phyloP scores from a whole-genome alignment of 2,888 invertebrate species.

The Pedicia rivosa region DNA sequence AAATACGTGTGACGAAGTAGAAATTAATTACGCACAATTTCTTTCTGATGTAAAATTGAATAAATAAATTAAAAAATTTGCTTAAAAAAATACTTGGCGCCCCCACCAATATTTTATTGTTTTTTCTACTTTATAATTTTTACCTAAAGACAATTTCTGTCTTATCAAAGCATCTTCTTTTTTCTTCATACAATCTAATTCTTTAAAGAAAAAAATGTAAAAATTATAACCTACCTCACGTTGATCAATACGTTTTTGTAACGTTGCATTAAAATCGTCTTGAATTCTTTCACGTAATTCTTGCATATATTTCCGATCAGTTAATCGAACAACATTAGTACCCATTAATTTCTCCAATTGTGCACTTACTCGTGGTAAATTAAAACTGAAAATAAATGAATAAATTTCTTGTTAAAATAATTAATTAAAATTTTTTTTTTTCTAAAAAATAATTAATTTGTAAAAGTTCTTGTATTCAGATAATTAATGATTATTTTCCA shows the following conservation, averaged over 20 bases:
- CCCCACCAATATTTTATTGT: no score
- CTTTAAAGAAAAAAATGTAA: not conserved
- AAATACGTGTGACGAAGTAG: no score
- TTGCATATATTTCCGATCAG: conserved; percentile 47
- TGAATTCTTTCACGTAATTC: conserved; percentile 38
- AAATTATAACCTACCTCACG: conserved; percentile 32
- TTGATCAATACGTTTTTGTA: conserved; percentile 37
- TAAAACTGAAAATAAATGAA: no score
- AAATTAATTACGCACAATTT: no score
- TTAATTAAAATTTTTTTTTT: no score
- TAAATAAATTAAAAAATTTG: no score
- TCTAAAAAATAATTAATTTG: no score
- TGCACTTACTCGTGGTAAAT: conserved; percentile 29
- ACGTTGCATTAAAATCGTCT: conserved; percentile 39
- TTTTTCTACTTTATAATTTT: not conserved
- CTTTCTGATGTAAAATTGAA: no score
- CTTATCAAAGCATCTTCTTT: not conserved
- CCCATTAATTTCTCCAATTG: conserved; percentile 30
- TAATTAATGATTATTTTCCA: no score
- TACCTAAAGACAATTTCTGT: not conserved
- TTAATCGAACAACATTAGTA: conserved; percentile 41
- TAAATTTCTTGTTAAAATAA: no score
- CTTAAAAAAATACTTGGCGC: no score
- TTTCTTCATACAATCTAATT: not conserved
- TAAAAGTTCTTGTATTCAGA: no score